phyloP scores from a whole-genome alignment of 2,888 invertebrate species.

The Calephelis perditalis region DNA sequence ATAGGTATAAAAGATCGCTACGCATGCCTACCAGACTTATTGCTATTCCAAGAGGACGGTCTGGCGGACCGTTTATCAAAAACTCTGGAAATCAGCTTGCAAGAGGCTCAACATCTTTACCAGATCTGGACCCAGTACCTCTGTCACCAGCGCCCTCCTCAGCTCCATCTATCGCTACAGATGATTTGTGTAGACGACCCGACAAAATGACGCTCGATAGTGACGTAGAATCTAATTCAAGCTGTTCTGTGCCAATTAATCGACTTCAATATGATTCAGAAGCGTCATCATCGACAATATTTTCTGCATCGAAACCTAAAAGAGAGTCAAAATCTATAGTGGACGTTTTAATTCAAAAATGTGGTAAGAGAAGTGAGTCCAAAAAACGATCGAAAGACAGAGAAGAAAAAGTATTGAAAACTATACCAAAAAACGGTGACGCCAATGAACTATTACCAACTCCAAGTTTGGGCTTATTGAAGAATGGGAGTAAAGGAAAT shows the following conservation, averaged over 20 bases:
- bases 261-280: constrained; percentile 81
- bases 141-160: constrained; percentile 83
- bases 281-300: constrained; percentile 77
- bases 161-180: constrained; percentile 78
- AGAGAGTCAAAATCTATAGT: constrained; percentile 79
- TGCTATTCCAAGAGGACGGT: constrained; percentile 82
- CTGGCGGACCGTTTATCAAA: constrained; percentile 75
- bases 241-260: constrained; percentile 76
- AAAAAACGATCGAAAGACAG: constrained; percentile 74
- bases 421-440: constrained; percentile 75
- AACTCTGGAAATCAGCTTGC: constrained; percentile 66
- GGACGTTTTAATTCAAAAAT: constrained; percentile 82
- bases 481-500: constrained; percentile 59
- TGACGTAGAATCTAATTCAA: constrained; percentile 83
- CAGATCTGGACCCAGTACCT: constrained; percentile 86
- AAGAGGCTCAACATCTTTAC: constrained; percentile 85
- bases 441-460: constrained; percentile 80
- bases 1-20: constrained; percentile 88
- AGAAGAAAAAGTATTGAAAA: constrained; percentile 74
- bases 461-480: constrained; percentile 76
- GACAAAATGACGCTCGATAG: constrained; percentile 77
- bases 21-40: constrained; percentile 90
- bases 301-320: constrained; percentile 75
- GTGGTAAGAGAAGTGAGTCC: constrained; percentile 77
- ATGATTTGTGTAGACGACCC: constrained; percentile 69